Percentiles rank a stretch among this genome's conserved stretches.
phyloP scores from a whole-genome alignment of 2,888 invertebrate genomes.

The Lasiommata megera region DNA sequence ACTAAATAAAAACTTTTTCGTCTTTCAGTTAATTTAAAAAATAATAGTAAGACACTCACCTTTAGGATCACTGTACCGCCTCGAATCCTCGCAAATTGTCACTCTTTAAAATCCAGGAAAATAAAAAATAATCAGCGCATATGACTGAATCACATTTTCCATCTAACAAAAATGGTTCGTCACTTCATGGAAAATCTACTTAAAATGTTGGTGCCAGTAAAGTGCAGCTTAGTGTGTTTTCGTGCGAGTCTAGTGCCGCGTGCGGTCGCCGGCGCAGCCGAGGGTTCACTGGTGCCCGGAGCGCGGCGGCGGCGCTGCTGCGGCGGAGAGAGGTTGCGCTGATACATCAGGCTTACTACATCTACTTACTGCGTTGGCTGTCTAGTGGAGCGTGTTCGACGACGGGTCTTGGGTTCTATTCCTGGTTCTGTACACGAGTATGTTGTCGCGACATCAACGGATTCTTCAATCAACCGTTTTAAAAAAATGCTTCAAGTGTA shows the following conservation, averaged over 20 bases:
- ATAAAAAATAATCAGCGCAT: conserved; percentile 31
- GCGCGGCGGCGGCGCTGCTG: background rate
- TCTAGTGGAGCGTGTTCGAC: no score
- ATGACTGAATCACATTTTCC: conserved; percentile 77
- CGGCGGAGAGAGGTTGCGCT: no score
- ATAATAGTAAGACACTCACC: conserved; percentile 14
- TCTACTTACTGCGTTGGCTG: no score
- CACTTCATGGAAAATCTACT: conserved; percentile 35
- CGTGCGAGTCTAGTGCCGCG: background rate
- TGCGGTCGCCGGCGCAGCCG: background rate
- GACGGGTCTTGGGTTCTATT: no score
- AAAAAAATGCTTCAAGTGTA: no score
- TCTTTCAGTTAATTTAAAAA: no score
- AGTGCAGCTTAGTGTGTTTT: background rate
- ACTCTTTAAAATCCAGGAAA: conserved; percentile 40
- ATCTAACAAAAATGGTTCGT: conserved; percentile 73
- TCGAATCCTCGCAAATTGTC: conserved; percentile 30
- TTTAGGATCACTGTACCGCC: conserved; percentile 27
- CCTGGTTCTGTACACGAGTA: no score
- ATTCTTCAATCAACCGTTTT: no score
- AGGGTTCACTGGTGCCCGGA: background rate
- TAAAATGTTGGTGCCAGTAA: background rate
- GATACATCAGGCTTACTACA: no score
- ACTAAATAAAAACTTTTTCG: no score
- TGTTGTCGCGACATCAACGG: no score